Evolutionary conservation across 1,140 invertebrate genomes (phyloP), one percentile per base, ranked within the genome.

Genomic region (Neomicropteryx cornuta): DNA sequence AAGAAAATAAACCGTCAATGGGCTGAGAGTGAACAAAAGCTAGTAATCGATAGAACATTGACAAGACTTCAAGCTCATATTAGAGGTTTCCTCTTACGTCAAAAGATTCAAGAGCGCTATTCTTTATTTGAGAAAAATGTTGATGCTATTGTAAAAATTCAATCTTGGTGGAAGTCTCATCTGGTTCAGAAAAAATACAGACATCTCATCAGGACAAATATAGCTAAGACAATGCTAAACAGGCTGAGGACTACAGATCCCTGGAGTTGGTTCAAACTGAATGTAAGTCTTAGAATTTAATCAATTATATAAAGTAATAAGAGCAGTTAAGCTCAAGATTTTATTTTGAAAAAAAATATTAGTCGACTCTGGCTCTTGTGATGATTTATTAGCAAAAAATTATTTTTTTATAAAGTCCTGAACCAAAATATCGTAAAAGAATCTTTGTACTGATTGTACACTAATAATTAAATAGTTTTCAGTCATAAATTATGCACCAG

Each of bases 111-210:
- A 4, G 53, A 70, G 2, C 65, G 67, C 48, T 51, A 65, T 16
- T 45, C 60, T 33, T 68, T 68, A 46, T 73, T 73, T 39, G 54
- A 66, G 34, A 50, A 62, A 20, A 74, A 79, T 50, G 46, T 66
- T 18, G 46, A 62, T 10, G 62, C 68, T 49, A 63, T 81, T 21
- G 51, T 78, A 3, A 65, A 58, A 42, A 81, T 84, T 49, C 73
- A 86, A 70, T 60, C 75, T 2, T 82, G 76, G 73, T 85, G 79
- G 78, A 68, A 75, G 41, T 60, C 62, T 28, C 45, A 69, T 5
- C 33, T 66, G 19, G 66, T 72, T 34, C 64, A 66, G 42, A 70
- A 56, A 44, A 55, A 60, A 42, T 79, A 73, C 53, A 44, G 51
- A 2, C 62, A 56, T 14, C 47, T 71, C 8, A 49, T 70, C 32